Percentiles rank a stretch among this genome's conserved stretches.
Evolutionary conservation across 2,888 invertebrate species (phyloP).

Genomic region (Pemphredon lugubris): DNA sequence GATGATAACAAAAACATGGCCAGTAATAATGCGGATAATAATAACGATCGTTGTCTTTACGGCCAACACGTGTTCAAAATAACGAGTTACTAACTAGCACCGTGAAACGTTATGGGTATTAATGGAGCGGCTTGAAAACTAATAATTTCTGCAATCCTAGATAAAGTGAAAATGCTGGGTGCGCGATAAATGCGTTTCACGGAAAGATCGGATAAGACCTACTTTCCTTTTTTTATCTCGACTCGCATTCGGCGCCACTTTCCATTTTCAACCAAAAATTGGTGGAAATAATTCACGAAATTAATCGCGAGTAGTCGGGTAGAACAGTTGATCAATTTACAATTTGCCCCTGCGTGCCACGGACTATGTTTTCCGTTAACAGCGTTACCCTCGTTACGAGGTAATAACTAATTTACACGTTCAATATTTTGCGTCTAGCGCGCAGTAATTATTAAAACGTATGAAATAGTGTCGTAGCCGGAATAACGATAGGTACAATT

Average conservation of each 20-base stretch:
- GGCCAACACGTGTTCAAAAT: conserved; percentile 44
- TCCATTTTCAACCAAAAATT: too few relatives aligned
- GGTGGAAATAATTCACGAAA: too few relatives aligned
- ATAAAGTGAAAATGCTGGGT: conserved; percentile 10
- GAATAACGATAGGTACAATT: not conserved
- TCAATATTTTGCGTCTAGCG: not conserved
- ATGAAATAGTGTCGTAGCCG: not conserved
- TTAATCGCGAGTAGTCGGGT: too few relatives aligned
- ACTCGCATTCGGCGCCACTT: too few relatives aligned
- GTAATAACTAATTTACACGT: not conserved
- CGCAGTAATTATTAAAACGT: not conserved
- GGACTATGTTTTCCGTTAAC: not conserved
- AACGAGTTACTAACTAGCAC: conserved; percentile 46
- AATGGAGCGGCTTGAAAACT: conserved; percentile 29
- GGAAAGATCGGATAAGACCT: not conserved
- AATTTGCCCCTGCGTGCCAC: too few relatives aligned
- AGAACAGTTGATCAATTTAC: not conserved
- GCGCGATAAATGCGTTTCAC: not conserved
- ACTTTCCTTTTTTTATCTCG: too few relatives aligned
- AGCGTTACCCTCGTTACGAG: not conserved
- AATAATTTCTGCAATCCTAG: conserved; percentile 21
- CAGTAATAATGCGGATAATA: conserved; percentile 49
- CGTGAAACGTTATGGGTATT: conserved; percentile 24
- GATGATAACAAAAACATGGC: conserved; percentile 49
- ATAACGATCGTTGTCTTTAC: conserved; percentile 54